A percentile compares a stretch with the other conserved stretches of the same genome.
These are phyloP conservation scores for Alloscopus bannaensis DNA, from an alignment of 2,888 invertebrate species.

Conservation along the genomic window DNA sequence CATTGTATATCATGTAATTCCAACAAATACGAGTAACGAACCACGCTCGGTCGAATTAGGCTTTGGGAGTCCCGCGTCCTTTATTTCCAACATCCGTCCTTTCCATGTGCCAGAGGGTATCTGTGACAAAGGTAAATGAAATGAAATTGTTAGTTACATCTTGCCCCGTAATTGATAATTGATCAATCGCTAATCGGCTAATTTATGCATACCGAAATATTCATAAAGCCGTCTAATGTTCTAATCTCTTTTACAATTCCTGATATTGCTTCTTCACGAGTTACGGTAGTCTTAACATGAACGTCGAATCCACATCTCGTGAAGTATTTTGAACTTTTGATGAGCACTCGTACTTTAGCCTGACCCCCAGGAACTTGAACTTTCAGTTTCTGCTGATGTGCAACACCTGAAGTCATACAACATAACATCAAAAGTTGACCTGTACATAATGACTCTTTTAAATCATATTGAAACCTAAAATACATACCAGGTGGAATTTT, in stretches of 20 bases:
- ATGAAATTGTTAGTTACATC: neutral
- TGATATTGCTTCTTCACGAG: constrained; percentile 91
- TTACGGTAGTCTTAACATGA: constrained; percentile 93
- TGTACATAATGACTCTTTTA: neutral
- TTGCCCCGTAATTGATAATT: neutral
- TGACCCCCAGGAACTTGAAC: constrained; percentile 38
- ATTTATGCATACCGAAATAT: constrained; percentile 90
- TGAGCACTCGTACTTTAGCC: constrained; percentile 75
- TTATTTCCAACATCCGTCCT: constrained; percentile 51
- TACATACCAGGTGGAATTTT: constrained; percentile 88
- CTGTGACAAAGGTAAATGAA: constrained; percentile 9
- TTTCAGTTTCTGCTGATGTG: constrained; percentile 36
- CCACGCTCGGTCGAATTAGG: constrained; percentile 21
- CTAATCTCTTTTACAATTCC: constrained; percentile 96
- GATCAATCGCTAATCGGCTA: too few relatives aligned
- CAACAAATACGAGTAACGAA: constrained; percentile 36
- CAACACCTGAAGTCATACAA: constrained; percentile 27
- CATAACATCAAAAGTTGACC: neutral
- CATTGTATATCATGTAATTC: too few relatives aligned
- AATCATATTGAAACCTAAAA: constrained; percentile 86
- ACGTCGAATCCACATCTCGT: constrained; percentile 95
- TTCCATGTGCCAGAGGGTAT: constrained; percentile 49
- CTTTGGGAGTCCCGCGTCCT: constrained; percentile 34
- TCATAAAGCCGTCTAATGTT: constrained; percentile 96
- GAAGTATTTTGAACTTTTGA: constrained; percentile 92